Percentiles rank a stretch among this genome's conserved stretches.
phyloP scores from a whole-genome alignment of 2,888 invertebrate genomes.

The Torymus texanus region DNA sequence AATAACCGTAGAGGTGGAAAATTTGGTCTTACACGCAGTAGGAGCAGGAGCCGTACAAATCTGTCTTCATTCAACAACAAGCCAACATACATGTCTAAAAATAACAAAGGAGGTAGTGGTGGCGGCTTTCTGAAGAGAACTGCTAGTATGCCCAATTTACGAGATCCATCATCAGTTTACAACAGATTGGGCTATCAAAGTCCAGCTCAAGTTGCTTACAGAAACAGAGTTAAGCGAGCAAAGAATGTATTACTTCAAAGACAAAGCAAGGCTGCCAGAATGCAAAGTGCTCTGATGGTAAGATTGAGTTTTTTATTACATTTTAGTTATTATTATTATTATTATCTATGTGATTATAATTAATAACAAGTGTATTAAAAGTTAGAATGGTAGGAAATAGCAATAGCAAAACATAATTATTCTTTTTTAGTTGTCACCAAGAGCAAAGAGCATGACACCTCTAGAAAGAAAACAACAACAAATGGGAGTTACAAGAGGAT shows the following conservation, averaged over 20 bases:
- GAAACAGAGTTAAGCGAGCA: constrained; percentile 71
- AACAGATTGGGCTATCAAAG: constrained; percentile 72
- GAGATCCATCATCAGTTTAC: constrained; percentile 72
- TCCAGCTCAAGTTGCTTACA: constrained; percentile 71
- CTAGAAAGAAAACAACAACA: constrained; percentile 63
- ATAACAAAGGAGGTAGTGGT: constrained; percentile 51
- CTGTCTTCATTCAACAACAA: constrained; percentile 55
- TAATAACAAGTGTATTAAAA: no score
- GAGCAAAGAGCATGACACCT: constrained; percentile 30
- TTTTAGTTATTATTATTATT: no score
- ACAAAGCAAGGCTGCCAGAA: constrained; percentile 67
- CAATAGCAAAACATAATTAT: background rate
- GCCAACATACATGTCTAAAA: constrained; percentile 52
- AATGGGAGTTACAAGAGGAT: constrained; percentile 66
- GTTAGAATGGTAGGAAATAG: background rate
- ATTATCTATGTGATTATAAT: background rate
- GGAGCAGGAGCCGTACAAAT: constrained; percentile 69
- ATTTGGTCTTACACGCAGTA: constrained; percentile 67
- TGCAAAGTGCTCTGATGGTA: constrained; percentile 68
- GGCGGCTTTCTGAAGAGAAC: constrained; percentile 65
- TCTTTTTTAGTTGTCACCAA: constrained; percentile 42
- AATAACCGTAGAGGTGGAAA: constrained; percentile 61
- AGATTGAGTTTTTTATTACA: constrained; percentile 51
- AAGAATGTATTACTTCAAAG: constrained; percentile 70
- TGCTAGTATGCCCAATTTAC: constrained; percentile 70